Evolutionary conservation across 2,113 vertebrate species (phyloP).

Genomic region (Butorides virescens): DNA sequence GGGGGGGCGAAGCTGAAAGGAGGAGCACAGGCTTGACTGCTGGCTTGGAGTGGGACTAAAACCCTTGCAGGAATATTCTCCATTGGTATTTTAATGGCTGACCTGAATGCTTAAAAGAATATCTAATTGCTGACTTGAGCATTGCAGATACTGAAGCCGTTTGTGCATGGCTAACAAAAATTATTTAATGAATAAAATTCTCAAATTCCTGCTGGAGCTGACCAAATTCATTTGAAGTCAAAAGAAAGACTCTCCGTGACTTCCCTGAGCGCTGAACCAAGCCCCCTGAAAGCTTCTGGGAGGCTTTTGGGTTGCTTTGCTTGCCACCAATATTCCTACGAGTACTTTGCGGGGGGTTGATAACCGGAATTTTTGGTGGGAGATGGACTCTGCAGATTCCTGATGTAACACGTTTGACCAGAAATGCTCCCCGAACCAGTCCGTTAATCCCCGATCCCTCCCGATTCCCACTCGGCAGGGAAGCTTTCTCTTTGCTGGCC

Average conservation of each 20-base stretch:
- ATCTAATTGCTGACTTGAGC: neutral
- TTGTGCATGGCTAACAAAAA: neutral
- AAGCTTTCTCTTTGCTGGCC: neutral
- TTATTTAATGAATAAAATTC: neutral
- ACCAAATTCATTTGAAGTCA: neutral
- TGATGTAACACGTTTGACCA: neutral
- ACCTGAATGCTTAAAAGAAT: conserved; percentile 3
- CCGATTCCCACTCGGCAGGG: neutral
- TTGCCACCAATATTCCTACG: neutral
- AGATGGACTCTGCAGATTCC: neutral
- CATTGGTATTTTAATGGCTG: conserved; percentile 5
- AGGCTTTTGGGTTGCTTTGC: neutral
- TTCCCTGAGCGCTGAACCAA: neutral
- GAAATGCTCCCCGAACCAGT: neutral
- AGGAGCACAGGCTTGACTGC: neutral
- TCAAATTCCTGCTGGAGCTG: neutral
- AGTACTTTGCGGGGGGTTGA: neutral
- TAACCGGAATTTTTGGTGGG: neutral
- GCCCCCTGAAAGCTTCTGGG: neutral
- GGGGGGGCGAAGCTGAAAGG: conserved; percentile 13
- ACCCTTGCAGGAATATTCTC: neutral
- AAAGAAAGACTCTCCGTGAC: neutral
- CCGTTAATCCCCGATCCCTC: neutral
- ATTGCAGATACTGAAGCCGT: neutral
- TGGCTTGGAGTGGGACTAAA: neutral